Evolutionary conservation across 1,140 invertebrate species (phyloP).

Genomic region (Eulimnadia texana): DNA sequence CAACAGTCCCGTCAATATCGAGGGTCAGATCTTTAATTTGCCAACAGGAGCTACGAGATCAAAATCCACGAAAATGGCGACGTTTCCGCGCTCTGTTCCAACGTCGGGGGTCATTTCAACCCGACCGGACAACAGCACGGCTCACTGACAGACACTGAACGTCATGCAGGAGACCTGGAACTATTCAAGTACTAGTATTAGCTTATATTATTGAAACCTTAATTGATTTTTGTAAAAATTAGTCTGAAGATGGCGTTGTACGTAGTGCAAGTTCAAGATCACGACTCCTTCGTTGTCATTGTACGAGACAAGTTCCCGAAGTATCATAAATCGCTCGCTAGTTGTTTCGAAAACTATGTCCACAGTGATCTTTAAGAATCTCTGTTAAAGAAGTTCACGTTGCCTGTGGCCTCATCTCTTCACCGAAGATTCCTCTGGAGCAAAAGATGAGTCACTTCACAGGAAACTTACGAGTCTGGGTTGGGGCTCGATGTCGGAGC

Average conservation of each 20-base stretch:
- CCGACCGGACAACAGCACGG: conserved; percentile 29
- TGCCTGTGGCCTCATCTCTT: neutral
- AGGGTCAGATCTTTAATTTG: neutral
- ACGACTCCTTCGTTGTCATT: neutral
- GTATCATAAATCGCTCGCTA: neutral
- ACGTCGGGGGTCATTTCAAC: conserved; percentile 18
- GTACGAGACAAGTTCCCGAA: neutral
- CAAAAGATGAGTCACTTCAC: no score
- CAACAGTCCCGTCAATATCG: neutral
- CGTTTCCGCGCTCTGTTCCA: conserved; percentile 16
- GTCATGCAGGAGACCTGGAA: conserved; percentile 43
- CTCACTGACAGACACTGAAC: conserved; percentile 30
- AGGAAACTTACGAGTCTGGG: no score
- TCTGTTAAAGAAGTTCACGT: neutral
- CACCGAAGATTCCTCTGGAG: no score
- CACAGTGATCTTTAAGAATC: no score
- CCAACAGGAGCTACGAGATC: conserved; percentile 6
- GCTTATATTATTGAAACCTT: neutral
- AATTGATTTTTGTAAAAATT: neutral
- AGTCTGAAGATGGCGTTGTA: neutral
- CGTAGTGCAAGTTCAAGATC: neutral
- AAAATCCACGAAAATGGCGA: conserved; percentile 6
- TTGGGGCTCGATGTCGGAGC: no score
- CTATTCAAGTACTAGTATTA: conserved; percentile 27
- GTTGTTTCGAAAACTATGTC: neutral